phyloP scores from a whole-genome alignment of 37 sponge, comb jelly and placozoan genomes.

The Crambe crambe region DNA sequence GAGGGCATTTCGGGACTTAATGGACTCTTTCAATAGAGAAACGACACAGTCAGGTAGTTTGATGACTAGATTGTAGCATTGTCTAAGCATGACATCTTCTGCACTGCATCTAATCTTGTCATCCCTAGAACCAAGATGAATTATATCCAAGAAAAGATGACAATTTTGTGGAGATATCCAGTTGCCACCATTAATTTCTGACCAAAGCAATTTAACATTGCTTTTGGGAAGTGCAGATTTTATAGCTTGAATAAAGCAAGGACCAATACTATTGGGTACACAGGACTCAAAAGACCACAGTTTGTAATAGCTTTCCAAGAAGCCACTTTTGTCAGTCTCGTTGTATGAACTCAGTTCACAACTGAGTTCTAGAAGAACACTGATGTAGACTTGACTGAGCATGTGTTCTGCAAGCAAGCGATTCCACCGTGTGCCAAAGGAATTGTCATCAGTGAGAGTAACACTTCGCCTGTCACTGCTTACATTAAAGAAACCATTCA shows the following conservation, averaged over 20 bases:
- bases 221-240: not conserved
- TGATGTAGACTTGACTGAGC: slow-evolving; percentile 32
- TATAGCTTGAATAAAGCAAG: not conserved
- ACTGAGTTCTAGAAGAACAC: slow-evolving; percentile 19
- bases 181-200: slow-evolving; percentile 27
- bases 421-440: slow-evolving; percentile 55
- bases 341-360: not conserved
- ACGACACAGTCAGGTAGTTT: slow-evolving; percentile 10
- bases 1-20: not conserved
- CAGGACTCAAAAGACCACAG: slow-evolving; percentile 19
- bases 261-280: not conserved
- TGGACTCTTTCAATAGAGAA: not conserved
- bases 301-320: slow-evolving; percentile 40
- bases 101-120: no score
- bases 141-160: slow-evolving; percentile 11
- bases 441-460: slow-evolving; percentile 7
- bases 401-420: slow-evolving; percentile 29
- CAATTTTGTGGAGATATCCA: slow-evolving; percentile 52
- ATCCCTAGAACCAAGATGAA: no score
- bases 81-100: slow-evolving; percentile 19
- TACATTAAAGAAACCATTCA: slow-evolving; percentile 66
- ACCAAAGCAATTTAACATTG: slow-evolving; percentile 25
- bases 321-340: not conserved
- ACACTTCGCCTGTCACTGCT: slow-evolving; percentile 53
- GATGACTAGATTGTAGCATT: slow-evolving; percentile 8